Percentiles rank a stretch among this genome's conserved stretches.
Conservation (phyloP, 2,113 vertebrate genomes). For the Coryphaenoides rupestris region DNA sequence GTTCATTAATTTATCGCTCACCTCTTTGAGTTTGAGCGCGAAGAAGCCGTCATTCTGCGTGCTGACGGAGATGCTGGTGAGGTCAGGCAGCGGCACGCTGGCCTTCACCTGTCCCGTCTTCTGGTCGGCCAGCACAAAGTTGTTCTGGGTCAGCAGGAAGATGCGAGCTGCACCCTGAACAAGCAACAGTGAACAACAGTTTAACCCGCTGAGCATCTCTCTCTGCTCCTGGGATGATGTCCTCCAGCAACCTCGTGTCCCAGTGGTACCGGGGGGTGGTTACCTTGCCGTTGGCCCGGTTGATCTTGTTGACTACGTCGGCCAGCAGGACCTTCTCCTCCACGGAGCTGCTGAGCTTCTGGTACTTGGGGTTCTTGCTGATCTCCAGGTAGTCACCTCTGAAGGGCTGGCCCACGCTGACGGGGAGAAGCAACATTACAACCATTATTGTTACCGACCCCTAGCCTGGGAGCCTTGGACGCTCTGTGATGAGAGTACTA, state of each 20-base stretch:
- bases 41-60: constrained; percentile 94
- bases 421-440: constrained; percentile 13
- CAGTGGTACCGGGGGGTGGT: constrained; percentile 14
- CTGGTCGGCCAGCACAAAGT: constrained; percentile 89
- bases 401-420: constrained; percentile 92
- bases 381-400: constrained; percentile 97
- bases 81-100: constrained; percentile 86
- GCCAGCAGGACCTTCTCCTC: constrained; percentile 96
- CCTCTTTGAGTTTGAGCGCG: constrained; percentile 93
- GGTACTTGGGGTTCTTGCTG: constrained; percentile 94
- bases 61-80: constrained; percentile 92
- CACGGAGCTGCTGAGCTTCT: constrained; percentile 86
- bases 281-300: constrained; percentile 97
- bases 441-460: no score
- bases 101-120: constrained; percentile 95
- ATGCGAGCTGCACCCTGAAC: constrained; percentile 81
- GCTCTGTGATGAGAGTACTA: no score
- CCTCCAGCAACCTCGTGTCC: no score
- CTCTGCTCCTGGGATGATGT: no score
- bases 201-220: no score
- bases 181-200: neutral
- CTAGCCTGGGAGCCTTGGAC: no score
- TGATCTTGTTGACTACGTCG: constrained; percentile 95
- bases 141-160: constrained; percentile 94
- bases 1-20: constrained; percentile 31